Percentiles rank a stretch among this genome's conserved stretches.
These are phyloP conservation scores for Acrocephalus kingi DNA, from an alignment of 2,113 vertebrate genomes.

Conservation along the genomic window DNA sequence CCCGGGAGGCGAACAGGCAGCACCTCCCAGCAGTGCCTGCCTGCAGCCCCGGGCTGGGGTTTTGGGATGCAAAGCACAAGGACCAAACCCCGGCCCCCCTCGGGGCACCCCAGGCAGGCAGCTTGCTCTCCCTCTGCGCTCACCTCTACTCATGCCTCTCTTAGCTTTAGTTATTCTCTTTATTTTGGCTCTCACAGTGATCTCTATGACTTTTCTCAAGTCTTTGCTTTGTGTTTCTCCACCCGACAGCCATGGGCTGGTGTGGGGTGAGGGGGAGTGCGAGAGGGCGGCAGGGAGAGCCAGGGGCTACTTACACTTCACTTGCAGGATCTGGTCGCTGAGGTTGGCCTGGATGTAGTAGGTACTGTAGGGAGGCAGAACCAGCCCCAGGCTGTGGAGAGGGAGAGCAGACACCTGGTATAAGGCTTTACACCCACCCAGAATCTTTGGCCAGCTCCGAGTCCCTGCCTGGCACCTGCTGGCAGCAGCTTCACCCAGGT, in stretches of 20 bases:
- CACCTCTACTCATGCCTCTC: background rate
- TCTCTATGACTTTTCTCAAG: background rate
- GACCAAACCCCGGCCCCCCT: background rate
- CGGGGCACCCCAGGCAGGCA: conserved; percentile 22
- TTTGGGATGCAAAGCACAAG: background rate
- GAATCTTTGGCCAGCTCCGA: background rate
- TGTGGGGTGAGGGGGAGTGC: conserved; percentile 44
- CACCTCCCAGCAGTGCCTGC: background rate
- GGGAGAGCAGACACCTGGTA: background rate
- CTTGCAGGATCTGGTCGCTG: conserved; percentile 99
- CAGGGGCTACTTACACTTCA: conserved; percentile 95
- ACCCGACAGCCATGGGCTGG: background rate
- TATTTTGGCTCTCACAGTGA: background rate
- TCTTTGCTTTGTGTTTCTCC: background rate
- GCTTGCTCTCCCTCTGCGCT: background rate
- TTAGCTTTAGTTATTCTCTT: background rate
- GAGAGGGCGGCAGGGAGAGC: conserved; percentile 59
- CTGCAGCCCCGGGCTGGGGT: background rate
- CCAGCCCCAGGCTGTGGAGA: conserved; percentile 89
- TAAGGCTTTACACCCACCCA: background rate
- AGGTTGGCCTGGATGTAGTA: conserved; percentile 98
- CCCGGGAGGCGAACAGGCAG: conserved; percentile 65
- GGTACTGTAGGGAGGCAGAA: conserved; percentile 93
- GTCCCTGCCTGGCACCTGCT: background rate
- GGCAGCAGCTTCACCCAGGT: accelerated